Conservation (phyloP, 2,888 invertebrate species). For the Ephialtes manifestator region DNA sequence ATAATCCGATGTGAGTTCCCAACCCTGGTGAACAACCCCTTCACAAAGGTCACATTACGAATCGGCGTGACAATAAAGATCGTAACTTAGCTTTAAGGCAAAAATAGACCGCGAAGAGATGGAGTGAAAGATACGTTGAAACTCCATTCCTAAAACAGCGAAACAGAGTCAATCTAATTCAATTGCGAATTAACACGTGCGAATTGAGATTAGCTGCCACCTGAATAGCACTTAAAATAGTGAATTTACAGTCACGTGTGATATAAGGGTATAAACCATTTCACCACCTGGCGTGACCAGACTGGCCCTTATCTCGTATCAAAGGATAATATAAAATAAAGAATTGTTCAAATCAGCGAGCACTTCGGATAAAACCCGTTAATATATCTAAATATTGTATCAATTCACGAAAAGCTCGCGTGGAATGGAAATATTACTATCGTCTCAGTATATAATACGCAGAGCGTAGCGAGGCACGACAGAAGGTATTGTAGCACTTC, state of each 20-base stretch:
- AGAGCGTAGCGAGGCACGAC: conserved; percentile 20
- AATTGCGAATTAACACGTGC: conserved; percentile 5
- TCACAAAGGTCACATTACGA: not conserved
- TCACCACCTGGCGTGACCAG: conserved; percentile 35
- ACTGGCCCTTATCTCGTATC: conserved; percentile 30
- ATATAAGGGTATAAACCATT: not conserved
- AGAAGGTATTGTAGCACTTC: conserved; percentile 18
- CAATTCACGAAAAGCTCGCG: conserved; percentile 48
- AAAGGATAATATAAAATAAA: not conserved
- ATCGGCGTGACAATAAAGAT: not conserved
- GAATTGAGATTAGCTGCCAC: conserved; percentile 5
- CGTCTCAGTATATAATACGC: not conserved
- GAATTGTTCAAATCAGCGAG: conserved; percentile 7
- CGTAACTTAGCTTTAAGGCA: not conserved
- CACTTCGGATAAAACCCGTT: not conserved
- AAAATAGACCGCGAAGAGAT: not conserved
- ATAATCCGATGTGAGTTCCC: not conserved
- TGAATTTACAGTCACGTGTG: not conserved
- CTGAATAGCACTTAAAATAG: conserved; percentile 14
- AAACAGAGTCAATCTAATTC: conserved; percentile 7
- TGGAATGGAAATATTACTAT: conserved; percentile 33
- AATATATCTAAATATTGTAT: conserved; percentile 50
- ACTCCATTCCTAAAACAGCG: not conserved
- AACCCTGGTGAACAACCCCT: not conserved
- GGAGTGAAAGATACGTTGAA: not conserved